Conservation (phyloP, 1,140 invertebrate genomes). For the Aphelinus certus region DNA sequence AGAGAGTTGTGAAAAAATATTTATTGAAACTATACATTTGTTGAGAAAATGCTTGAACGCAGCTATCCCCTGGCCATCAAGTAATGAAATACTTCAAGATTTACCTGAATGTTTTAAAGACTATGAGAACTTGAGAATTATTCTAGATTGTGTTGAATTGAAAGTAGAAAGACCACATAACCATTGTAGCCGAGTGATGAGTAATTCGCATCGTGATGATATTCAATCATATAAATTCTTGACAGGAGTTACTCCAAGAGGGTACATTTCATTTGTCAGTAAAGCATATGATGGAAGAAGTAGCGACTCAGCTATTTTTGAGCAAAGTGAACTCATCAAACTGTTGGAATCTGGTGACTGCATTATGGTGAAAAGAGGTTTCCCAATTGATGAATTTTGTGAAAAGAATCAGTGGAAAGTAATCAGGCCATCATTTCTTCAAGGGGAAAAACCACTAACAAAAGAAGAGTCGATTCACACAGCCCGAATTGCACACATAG, state of each 20-base stretch:
- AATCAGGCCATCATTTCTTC: constrained; percentile 43
- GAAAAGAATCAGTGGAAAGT: constrained; percentile 29
- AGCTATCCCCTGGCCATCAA: constrained; percentile 31
- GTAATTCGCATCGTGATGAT: constrained; percentile 53
- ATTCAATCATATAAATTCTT: constrained; percentile 51
- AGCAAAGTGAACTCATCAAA: constrained; percentile 32
- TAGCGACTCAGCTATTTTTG: constrained; percentile 52
- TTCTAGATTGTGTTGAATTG: constrained; percentile 53
- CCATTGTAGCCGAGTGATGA: constrained; percentile 43
- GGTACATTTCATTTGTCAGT: constrained; percentile 52
- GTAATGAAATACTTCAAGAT: constrained; percentile 43
- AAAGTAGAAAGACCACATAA: constrained; percentile 44
- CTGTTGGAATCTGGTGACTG: constrained; percentile 32
- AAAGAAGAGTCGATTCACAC: constrained; percentile 42
- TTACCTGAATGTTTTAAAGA: constrained; percentile 45
- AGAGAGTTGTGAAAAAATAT: not conserved
- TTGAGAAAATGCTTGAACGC: not conserved
- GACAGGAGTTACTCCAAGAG: constrained; percentile 53
- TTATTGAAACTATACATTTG: not conserved
- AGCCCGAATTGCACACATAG: constrained; percentile 45
- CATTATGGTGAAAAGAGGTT: constrained; percentile 46
- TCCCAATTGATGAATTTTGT: constrained; percentile 48
- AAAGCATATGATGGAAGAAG: constrained; percentile 50
- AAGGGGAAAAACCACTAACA: constrained; percentile 44
- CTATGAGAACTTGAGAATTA: constrained; percentile 44